Base-by-base conservation (phyloP, 30 jellyfish, hydroid and myxozoan genomes). In the Aurelia coerulea region DNA sequence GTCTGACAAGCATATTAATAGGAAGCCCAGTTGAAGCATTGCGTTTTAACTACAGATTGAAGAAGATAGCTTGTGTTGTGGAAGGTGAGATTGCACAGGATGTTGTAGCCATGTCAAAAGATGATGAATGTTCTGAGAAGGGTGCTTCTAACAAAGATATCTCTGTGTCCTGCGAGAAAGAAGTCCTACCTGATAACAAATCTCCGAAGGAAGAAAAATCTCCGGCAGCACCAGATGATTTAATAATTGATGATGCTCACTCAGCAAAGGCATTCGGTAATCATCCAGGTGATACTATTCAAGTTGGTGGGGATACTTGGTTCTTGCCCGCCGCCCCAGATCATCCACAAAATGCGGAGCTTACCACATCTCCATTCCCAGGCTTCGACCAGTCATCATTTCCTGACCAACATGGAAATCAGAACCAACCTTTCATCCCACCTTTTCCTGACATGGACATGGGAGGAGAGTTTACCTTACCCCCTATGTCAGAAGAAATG, bases 401-500 rank as follows among this genome's bases (percentile, higher is more conserved):
- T 12, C 31, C 19, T 8, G 11, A 4, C 29, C n/a, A 12, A 10
- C 10, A 14, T 41, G n/a, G 33, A 37, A 23, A 17, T 14, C 7
- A 72, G 15, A 60, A 72, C 31, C 10, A 41, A 9, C 35, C 82
- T 10, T 72, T 31, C 8, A 12, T n/a, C 31, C 65, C 82, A 17
- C 56, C 41, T 7, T 12, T 64, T 13, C 67, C 68, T n/a, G 15
- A 51, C 34, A 31, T 15, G 7, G 54, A 13, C 42, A 65, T 18
- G 39, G 37, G 23, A 14, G 32, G 46, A 17, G 74, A 18, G 39
- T 39, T 64, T 62, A 53, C 32, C 10, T 39, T 54, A 10, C 89
- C 89, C 29, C 69, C 70, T 10, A 78, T 78, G 89, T 78, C 89
- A 42, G 89, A 78, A 41, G 89, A 78, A 37, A 78, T 78, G 89